phyloP scores from a whole-genome alignment of 2,113 vertebrate genomes.

The Phalacrocorax brasilianus region DNA sequence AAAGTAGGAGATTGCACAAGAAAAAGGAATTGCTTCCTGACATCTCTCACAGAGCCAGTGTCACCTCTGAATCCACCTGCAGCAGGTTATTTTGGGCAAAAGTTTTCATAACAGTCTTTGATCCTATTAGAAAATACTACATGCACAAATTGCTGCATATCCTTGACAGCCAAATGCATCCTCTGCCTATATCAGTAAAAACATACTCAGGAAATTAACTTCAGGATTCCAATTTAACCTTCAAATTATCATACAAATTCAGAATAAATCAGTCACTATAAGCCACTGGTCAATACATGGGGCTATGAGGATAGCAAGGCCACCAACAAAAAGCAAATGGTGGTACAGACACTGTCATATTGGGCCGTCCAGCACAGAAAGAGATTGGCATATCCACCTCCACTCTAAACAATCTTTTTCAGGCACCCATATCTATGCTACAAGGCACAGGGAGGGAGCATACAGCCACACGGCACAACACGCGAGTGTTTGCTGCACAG shows the following conservation, averaged over 20 bases:
- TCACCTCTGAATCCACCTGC: neutral
- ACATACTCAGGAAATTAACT: neutral
- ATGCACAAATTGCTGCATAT: neutral
- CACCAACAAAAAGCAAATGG: neutral
- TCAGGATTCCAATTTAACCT: neutral
- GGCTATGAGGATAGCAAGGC: neutral
- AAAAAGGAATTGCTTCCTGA: neutral
- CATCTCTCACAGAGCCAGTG: neutral
- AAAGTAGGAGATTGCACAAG: neutral
- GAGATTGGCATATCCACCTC: neutral
- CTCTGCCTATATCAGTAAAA: neutral
- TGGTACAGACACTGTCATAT: neutral
- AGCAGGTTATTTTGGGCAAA: neutral
- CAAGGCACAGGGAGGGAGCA: neutral
- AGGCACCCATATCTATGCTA: neutral
- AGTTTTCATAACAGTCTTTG: neutral
- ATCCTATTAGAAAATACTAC: neutral
- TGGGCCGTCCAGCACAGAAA: neutral
- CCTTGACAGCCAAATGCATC: neutral
- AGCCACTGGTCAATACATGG: neutral
- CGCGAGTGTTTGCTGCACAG: rapidly evolving
- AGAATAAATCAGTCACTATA: neutral
- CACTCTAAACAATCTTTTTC: neutral
- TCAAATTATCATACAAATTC: neutral
- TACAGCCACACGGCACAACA: neutral